Evolutionary conservation across 2,113 vertebrate genomes (phyloP), one percentile per base, ranked within the genome.

Genomic region (Sigmodon hispidus): DNA sequence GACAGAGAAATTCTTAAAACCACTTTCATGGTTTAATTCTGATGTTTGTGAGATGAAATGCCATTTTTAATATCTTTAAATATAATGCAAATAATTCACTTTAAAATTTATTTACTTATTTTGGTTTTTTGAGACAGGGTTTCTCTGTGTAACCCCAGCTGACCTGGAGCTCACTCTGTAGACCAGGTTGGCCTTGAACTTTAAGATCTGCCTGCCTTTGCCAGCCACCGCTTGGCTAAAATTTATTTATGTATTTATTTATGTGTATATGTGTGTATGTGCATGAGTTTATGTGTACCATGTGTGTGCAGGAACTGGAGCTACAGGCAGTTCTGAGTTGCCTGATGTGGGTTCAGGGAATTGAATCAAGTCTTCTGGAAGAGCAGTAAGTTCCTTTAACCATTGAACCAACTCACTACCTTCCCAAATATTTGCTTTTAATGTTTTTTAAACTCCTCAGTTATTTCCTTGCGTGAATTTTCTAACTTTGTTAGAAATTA

Each of bases 401-500:
- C 80, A 26, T n/a, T 43, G 36, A 83, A 26, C 57, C n/a, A 26
- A 11, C 24, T 96, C 11, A n/a, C 2, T n/a, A 7, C 36, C 36
- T 72, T 21, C n/a, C 16, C 29, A 59, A 7, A 17, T 26, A 5
- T 72, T 92, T 96, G 22, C 13, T 93, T 90, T 94, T 67, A 79
- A 57, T 1, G 31, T 48, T 7, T 91, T 26, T 94, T 45, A 31
- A 87, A 5, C 90, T 95, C 40, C 11, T 57, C 7, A 95, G 0
- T 94, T 75, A 80, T 94, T 90, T 95, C 21, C 19, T 96, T 94
- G 31, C 10, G 52, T 88, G 91, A 81, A 90, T 76, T 43, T 57
- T 40, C 16, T 59, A 79, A 91, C 52, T 95, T 34, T 43, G 75
- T 26, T 65, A 65, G 63, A 65, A 34, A 0, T 81, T 57, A 63